Base-by-base conservation (phyloP, 2,888 invertebrate species). In the Hydropsyche betteni region DNA sequence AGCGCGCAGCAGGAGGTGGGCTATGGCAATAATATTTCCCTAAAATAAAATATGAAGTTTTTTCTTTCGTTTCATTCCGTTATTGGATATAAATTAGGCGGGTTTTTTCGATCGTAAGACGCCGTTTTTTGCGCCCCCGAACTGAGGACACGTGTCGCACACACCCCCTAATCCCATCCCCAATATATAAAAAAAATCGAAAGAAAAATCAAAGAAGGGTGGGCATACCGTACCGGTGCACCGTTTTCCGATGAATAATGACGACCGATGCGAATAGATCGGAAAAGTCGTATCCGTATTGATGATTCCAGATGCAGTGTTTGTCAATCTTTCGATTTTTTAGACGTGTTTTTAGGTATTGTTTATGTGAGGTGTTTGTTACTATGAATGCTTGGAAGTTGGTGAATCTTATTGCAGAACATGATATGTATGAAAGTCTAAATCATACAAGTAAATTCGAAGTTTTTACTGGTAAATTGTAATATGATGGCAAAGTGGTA, bases 71-170 rank as follows among this genome's bases (percentile, higher is more conserved):
- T 79, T 77, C 79, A 74, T 77, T 77, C 61, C 77, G 75, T 79
- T 79, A 79, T 79, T 79, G 79, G 79, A 79, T 79, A 79, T 79
- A 79, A 79, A 79, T 79, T 79, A 79, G 75, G 76, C 76, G 70
- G 69, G 64, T 64, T 64, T 64, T 44, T 24, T 69, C 76, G 73
- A 77, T 76, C 76, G 78, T 64, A 74, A 76, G 76, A 55, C 68
- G 68, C 44, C 44, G 6, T 72, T 77, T 68, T 36, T 6, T 10
- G 44, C 44, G 24, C 44, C 44, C 44, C 55, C 72, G 68, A 16
- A 61, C 12, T 69, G 68, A 64, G 73, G 75, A 75, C 78, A 78
- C 77, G 75, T 78, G 78, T 78, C 75, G 74, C 76, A 75, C 74
- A 44, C 52, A 34, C 72, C 69, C 10, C 36, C 73, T 24, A 44